Percentiles rank a stretch among this genome's conserved stretches.
These are phyloP conservation scores for Saccostrea glomerata DNA, from an alignment of 1,140 invertebrate species.

Conservation along the genomic window DNA sequence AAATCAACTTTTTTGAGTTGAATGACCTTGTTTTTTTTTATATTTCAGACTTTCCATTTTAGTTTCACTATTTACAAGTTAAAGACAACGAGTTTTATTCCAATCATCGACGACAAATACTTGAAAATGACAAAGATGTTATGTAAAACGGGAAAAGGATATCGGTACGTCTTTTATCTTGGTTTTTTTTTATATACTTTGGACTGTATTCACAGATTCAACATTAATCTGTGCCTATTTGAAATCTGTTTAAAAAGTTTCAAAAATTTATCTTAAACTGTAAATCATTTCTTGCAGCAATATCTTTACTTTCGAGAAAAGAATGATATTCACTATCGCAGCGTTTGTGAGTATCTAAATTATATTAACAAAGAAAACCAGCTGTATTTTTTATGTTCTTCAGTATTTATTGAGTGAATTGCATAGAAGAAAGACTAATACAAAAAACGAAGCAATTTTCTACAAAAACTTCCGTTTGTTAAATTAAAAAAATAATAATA, in stretches of 20 bases:
- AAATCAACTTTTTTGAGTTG: too few species aligned
- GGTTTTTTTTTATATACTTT: background rate
- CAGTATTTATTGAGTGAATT: background rate
- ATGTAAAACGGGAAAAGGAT: background rate
- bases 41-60: background rate
- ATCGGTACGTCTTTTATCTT: background rate
- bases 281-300: background rate
- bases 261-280: background rate
- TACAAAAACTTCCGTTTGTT: too few species aligned
- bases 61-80: background rate
- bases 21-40: background rate
- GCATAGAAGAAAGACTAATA: background rate
- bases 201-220: background rate
- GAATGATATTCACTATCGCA: background rate
- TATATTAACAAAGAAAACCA: too few species aligned
- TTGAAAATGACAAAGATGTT: background rate
- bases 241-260: background rate
- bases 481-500: too few species aligned
- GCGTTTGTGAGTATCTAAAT: background rate
- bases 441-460: too few species aligned
- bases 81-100: background rate
- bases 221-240: too few species aligned
- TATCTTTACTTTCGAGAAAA: background rate
- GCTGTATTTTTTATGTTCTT: too few species aligned
- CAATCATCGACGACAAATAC: background rate